Conservation (phyloP, 2,113 vertebrate species). For the Athene cunicularia region DNA sequence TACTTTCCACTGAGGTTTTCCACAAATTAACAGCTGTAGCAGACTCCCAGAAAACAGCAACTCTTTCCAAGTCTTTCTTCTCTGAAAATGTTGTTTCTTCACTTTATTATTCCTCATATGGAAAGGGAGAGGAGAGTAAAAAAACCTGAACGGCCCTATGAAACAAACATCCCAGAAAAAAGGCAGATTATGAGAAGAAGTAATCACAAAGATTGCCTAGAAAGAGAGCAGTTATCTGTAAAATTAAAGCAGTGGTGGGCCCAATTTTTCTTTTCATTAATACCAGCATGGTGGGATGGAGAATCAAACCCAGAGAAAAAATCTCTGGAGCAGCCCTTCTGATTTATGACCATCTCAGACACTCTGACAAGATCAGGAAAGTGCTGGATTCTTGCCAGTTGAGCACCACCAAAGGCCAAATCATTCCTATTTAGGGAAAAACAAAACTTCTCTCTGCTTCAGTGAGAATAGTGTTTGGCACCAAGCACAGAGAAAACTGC, state of each 20-base stretch:
- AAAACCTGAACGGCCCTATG: not conserved
- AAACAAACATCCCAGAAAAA: not conserved
- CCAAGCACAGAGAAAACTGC: conserved; percentile 23
- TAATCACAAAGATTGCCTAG: conserved; percentile 33
- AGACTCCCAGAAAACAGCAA: conserved; percentile 64
- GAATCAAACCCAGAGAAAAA: conserved; percentile 44
- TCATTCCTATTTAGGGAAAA: conserved; percentile 70
- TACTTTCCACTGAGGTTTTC: conserved; percentile 75
- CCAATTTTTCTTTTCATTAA: conserved; percentile 37
- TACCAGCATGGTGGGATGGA: conserved; percentile 33
- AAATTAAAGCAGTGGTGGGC: conserved; percentile 47
- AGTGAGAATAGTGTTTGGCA: conserved; percentile 47
- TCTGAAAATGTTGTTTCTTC: conserved; percentile 59
- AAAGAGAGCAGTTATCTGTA: conserved; percentile 40
- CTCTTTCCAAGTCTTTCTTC: conserved; percentile 73
- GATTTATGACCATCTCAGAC: conserved; percentile 51
- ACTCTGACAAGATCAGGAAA: conserved; percentile 49
- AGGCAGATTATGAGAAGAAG: conserved; percentile 34
- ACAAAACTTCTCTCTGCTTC: conserved; percentile 60
- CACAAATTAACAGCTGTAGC: conserved; percentile 76
- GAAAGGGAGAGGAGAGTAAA: conserved; percentile 1
- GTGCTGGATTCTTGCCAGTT: conserved; percentile 55
- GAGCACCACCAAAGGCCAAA: conserved; percentile 52
- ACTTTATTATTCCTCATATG: conserved; percentile 59
- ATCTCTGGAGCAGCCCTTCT: conserved; percentile 47